Base-by-base conservation (phyloP, 2,888 invertebrate species). In the Epistrophe eligans region DNA sequence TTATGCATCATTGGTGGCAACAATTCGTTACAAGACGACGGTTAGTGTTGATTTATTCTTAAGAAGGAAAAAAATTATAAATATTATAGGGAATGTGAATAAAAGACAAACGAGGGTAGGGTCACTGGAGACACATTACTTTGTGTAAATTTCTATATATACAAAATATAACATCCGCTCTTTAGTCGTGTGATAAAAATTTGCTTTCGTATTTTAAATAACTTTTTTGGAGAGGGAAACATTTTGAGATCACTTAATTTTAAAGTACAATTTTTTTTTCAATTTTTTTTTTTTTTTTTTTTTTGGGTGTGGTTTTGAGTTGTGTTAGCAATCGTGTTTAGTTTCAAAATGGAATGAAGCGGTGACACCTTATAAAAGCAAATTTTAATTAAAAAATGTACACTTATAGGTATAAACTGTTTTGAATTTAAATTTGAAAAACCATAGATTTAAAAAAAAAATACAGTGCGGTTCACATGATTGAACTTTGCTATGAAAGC, bases 1-100 rank as follows among this genome's bases (percentile, higher is more conserved):
- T 73, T 57, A 73, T 73, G 72, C 72, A 45, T 60, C 72, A 73
- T 73, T 58, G 72, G 57, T 35, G 58, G 40, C 57, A 55, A 57
- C 15, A 50, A 67, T 67, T 67, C 48, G 64, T 67, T 67, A 50
- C 67, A 38, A 50, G 67, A 50, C 50, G 67, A 50, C 50, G 13
- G 50, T 50, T 50, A 50, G 67, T 67, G 67, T 50, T 32, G 48
- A 50, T 67, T 50, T 67, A 35, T 50, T 67, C 15, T 43, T 62
- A 9, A 32, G 1, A 32, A 15, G 1, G 0, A 64, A 28, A 11
- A 45, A 64, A 64, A 64, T 6, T 11, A 24, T 9, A 45, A 28
- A 8, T 17, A 17, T 5, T 28, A 43, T 13, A 62, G 62, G 62
- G 62, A 62, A 28, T 45, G 45, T 45, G 64, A 45, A 45, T 45